A percentile compares a stretch with the other conserved stretches of the same genome.
These are phyloP conservation scores for Illadopsis cleaveri DNA, from an alignment of 2,113 vertebrate genomes.

Conservation along the genomic window DNA sequence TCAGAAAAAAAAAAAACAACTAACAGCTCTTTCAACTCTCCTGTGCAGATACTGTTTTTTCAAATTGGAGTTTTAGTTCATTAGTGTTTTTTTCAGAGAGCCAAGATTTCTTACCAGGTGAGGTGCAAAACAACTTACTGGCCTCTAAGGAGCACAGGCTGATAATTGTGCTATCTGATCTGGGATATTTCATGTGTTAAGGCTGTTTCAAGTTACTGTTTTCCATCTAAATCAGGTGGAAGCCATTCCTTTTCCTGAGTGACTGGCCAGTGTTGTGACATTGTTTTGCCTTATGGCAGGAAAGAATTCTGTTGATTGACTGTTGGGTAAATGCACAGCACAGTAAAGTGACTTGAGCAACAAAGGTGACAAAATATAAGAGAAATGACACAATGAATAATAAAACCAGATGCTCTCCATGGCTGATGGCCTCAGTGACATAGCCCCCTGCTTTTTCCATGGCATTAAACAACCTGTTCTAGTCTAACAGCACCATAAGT, in stretches of 20 bases:
- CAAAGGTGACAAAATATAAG: background rate
- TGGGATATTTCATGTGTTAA: background rate
- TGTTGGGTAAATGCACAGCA: background rate
- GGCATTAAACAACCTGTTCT: rapidly evolving
- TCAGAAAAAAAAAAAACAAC: background rate
- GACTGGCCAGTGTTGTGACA: background rate
- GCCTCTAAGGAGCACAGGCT: background rate
- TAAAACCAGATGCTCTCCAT: background rate
- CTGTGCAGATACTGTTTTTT: background rate
- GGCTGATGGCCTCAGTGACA: background rate
- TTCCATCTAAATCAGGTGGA: background rate
- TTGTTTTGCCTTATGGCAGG: background rate
- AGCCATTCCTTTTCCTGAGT: background rate
- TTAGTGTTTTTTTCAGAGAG: background rate
- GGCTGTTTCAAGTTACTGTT: background rate
- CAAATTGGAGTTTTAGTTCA: background rate
- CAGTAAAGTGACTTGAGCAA: background rate
- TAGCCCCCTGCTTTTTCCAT: background rate
- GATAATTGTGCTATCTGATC: background rate
- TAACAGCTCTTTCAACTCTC: background rate
- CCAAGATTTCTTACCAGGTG: background rate
- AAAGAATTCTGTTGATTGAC: background rate
- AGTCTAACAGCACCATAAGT: background rate
- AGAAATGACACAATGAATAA: background rate
- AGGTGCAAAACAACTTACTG: background rate